phyloP scores from a whole-genome alignment of 2,797 vertebrate genomes.

The Paratrypauchen microcephalus region DNA sequence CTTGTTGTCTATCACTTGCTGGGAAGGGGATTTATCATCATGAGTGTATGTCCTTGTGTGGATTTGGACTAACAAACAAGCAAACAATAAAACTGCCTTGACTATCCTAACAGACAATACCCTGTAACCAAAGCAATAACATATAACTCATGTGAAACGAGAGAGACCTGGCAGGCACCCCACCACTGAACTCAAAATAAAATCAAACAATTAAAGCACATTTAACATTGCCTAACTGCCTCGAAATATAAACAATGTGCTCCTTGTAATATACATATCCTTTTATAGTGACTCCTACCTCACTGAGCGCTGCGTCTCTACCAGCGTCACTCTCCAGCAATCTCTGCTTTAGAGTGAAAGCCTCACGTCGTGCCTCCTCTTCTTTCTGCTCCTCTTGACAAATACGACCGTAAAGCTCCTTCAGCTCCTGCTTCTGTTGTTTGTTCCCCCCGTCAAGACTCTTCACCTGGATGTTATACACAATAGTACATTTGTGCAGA shows the following conservation, averaged over 20 bases:
- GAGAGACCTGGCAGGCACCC: too few species aligned
- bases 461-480: constrained; percentile 73
- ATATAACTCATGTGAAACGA: neutral
- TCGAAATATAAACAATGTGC: neutral
- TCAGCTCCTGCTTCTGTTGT: constrained; percentile 71
- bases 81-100: too few species aligned
- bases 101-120: neutral
- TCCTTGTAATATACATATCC: neutral
- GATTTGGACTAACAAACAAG: too few species aligned
- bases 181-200: too few species aligned
- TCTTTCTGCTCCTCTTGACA: constrained; percentile 71
- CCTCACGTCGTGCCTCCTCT: constrained; percentile 72
- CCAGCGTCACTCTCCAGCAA: constrained; percentile 73
- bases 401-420: constrained; percentile 71
- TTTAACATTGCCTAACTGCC: too few species aligned
- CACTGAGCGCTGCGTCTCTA: constrained; percentile 70
- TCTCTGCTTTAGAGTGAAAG: constrained; percentile 70
- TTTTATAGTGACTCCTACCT: constrained; percentile 67
- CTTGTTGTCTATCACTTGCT: too few species aligned
- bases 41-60: too few species aligned
- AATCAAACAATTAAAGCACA: too few species aligned
- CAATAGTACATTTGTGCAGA: constrained; percentile 22
- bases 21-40: too few species aligned
- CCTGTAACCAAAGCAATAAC: neutral
- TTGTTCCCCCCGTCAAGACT: constrained; percentile 72